Conservation (phyloP, 2,797 vertebrate genomes). For the Xerus rutilus region DNA sequence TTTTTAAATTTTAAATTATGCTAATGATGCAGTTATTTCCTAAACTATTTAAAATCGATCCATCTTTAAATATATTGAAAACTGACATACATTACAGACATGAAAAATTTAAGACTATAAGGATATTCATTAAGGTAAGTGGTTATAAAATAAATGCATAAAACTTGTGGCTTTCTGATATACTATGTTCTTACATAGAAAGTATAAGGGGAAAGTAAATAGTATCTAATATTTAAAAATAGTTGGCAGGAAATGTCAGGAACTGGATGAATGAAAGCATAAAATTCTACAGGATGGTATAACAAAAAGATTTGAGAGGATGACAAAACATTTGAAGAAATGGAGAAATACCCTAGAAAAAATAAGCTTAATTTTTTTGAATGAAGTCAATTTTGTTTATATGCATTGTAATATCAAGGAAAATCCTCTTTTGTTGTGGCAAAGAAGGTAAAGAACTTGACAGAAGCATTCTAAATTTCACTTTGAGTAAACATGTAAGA, state of each 20-base stretch:
- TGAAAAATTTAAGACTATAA: not conserved
- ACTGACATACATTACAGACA: not conserved
- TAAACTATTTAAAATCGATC: not conserved
- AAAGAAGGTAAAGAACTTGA: not conserved
- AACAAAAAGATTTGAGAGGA: not conserved
- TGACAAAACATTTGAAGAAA: not conserved
- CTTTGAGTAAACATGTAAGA: not conserved
- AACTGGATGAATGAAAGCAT: not conserved
- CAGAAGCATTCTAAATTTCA: constrained; percentile 35
- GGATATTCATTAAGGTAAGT: not conserved
- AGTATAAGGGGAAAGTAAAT: not conserved
- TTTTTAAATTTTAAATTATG: constrained; percentile 18
- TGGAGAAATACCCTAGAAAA: not conserved
- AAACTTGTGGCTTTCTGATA: constrained; percentile 16
- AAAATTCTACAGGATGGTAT: not conserved
- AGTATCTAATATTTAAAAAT: constrained; percentile 1
- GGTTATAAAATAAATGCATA: not conserved
- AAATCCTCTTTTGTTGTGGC: not conserved
- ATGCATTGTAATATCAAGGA: not conserved
- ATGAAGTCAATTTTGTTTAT: not conserved
- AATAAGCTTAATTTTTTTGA: not conserved
- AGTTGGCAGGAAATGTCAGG: not conserved
- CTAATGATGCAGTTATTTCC: not conserved
- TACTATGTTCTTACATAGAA: not conserved
- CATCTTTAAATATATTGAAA: constrained; percentile 41